These are phyloP conservation scores for Xerus rutilus DNA, from an alignment of 2,797 vertebrate genomes.

Conservation along the genomic window DNA sequence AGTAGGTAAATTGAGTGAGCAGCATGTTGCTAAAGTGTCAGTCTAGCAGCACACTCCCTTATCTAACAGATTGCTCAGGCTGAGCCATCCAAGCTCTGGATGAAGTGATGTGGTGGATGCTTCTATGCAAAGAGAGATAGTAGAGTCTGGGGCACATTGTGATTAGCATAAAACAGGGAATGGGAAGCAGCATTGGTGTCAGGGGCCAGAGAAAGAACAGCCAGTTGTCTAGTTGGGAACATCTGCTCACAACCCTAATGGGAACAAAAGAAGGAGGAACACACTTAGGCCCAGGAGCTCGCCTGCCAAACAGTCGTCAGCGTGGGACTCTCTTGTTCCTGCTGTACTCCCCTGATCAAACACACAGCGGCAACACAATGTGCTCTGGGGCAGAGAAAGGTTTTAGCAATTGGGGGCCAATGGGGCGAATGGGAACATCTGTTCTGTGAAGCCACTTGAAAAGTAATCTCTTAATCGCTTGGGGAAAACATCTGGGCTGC, in stretches of 20 bases:
- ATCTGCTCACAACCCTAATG: constrained; percentile 85
- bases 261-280: constrained; percentile 83
- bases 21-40: constrained; percentile 40
- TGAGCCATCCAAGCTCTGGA: constrained; percentile 70
- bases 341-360: constrained; percentile 86
- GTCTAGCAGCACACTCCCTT: constrained; percentile 48
- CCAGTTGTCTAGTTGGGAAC: constrained; percentile 74
- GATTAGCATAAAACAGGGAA: constrained; percentile 53
- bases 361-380: constrained; percentile 86
- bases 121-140: constrained; percentile 55
- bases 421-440: constrained; percentile 87
- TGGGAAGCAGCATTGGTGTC: constrained; percentile 64
- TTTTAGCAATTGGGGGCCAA: constrained; percentile 81
- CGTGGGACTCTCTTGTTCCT: constrained; percentile 77
- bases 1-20: neutral
- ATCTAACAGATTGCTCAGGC: constrained; percentile 56
- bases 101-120: constrained; percentile 61
- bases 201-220: constrained; percentile 80
- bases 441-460: constrained; percentile 90
- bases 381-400: constrained; percentile 81
- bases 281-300: constrained; percentile 85
- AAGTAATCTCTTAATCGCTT: constrained; percentile 88
- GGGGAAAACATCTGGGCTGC: constrained; percentile 90
- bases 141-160: constrained; percentile 74
- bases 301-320: constrained; percentile 85